Base-by-base conservation (phyloP, 2,888 invertebrate species). In the Branchellion lobata region DNA sequence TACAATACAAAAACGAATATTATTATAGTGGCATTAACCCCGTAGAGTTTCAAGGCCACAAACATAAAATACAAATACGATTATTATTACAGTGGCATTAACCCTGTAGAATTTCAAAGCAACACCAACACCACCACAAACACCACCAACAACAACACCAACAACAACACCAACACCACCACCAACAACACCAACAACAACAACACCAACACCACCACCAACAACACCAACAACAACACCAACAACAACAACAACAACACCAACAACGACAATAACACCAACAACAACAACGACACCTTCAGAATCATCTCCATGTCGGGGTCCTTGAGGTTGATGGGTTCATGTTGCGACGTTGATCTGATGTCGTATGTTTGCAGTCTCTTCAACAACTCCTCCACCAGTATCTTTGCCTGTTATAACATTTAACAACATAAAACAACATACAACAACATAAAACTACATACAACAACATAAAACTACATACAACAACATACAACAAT, bases 351-450 rank as follows among this genome's bases (percentile, higher is more conserved):
- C 31, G 33, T 34, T 29, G n/a, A 33, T 11, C 29, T 18, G 2
- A 34, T 36, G 40, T 21, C 24, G 53, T 51, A 5, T 5, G 27
- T 1, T 21, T 27, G 1, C 47, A 74, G 21, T 8, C 24, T 47
- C 29, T 53, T 31, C 75, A 75, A 29, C 33, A 69, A 69, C 29
- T 33, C 34, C 71, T 31, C 71, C 71, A 69, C 71, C 71, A 69
- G 33, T 29, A 69, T 31, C 29, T 27, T 69, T n/a, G 53, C 21
- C 47, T 69, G 69, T 69, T 5, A 29, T 69, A 2, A 29, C n/a
- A n/a, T n/a, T n/a, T n/a, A n/a, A n/a, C n/a, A n/a, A n/a, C n/a
- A n/a, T n/a, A 1, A 33, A 36, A 2, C 40, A 40, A 24, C 74
- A 36, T 71, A 24, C 24, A 3, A 3, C 14, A 24, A 11, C 14